Evolutionary conservation across 2,888 invertebrate genomes (phyloP).

Genomic region (Congeria kusceri): DNA sequence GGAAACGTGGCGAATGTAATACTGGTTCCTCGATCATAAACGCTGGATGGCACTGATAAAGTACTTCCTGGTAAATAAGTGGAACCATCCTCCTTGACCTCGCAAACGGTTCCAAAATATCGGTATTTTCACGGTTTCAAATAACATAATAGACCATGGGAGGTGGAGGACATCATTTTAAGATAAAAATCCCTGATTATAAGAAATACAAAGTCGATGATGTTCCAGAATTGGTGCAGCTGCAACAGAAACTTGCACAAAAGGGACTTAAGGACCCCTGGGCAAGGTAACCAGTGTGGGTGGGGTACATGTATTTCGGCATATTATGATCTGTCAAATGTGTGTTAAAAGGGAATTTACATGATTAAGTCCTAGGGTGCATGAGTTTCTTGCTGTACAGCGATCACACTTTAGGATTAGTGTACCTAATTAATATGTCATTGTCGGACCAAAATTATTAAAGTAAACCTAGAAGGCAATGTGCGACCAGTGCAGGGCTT

Average conservation of each 20-base stretch:
- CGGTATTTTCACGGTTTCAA: background rate
- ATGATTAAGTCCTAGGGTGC: no score
- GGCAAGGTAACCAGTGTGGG: constrained; percentile 31
- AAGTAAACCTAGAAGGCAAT: no score
- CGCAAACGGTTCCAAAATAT: no score
- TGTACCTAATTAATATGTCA: no score
- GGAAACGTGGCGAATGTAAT: constrained; percentile 31
- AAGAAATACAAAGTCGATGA: constrained; percentile 26
- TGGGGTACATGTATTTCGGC: no score
- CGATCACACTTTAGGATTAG: no score
- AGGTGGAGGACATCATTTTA: background rate
- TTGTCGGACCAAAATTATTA: no score
- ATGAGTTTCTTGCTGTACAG: no score
- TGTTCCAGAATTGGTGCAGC: background rate
- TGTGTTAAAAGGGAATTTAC: no score
- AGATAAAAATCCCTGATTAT: constrained; percentile 25
- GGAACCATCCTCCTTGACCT: no score
- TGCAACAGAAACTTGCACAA: constrained; percentile 17
- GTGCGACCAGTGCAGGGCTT: no score
- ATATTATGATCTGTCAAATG: no score
- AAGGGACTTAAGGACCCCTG: constrained; percentile 39
- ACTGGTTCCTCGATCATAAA: background rate
- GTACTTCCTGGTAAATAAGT: background rate
- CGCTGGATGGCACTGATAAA: background rate
- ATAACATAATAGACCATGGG: background rate